Evolutionary conservation across 2,888 invertebrate genomes (phyloP).

Genomic region (Dusona sp.): DNA sequence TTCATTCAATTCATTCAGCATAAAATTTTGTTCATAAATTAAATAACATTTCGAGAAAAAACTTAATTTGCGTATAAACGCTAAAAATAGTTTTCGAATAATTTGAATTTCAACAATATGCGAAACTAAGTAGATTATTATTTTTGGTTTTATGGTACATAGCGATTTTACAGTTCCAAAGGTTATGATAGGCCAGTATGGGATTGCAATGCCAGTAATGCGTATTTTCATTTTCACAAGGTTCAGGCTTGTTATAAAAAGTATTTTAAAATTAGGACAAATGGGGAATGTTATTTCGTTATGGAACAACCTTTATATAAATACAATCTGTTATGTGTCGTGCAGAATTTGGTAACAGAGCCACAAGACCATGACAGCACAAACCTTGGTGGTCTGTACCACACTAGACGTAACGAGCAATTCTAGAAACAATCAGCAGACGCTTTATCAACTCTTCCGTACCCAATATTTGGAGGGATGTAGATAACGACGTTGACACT

Average conservation of each 20-base stretch:
- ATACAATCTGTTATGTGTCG: background rate
- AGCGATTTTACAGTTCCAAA: background rate
- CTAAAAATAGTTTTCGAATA: background rate
- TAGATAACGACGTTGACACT: slow-evolving; percentile 52
- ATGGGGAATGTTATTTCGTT: background rate
- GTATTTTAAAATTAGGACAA: background rate
- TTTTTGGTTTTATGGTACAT: background rate
- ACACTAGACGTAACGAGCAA: slow-evolving; percentile 58
- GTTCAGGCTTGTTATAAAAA: background rate
- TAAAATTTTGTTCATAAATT: background rate
- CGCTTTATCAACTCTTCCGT: slow-evolving; percentile 37
- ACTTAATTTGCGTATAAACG: background rate
- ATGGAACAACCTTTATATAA: background rate
- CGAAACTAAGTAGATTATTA: background rate
- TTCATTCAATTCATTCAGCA: background rate
- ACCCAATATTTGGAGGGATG: slow-evolving; percentile 41
- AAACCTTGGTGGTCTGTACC: slow-evolving; percentile 15
- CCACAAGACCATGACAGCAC: slow-evolving; percentile 32
- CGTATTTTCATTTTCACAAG: background rate
- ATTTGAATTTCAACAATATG: background rate
- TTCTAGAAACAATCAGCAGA: slow-evolving; percentile 58
- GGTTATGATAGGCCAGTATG: background rate
- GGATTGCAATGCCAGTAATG: too few relatives aligned
- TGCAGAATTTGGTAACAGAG: slow-evolving; percentile 24
- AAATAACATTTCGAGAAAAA: background rate